A percentile compares a stretch with the other conserved stretches of the same genome.
These are phyloP conservation scores for Etheostoma nigrum DNA, from an alignment of 2,797 vertebrate species.

Conservation along the genomic window DNA sequence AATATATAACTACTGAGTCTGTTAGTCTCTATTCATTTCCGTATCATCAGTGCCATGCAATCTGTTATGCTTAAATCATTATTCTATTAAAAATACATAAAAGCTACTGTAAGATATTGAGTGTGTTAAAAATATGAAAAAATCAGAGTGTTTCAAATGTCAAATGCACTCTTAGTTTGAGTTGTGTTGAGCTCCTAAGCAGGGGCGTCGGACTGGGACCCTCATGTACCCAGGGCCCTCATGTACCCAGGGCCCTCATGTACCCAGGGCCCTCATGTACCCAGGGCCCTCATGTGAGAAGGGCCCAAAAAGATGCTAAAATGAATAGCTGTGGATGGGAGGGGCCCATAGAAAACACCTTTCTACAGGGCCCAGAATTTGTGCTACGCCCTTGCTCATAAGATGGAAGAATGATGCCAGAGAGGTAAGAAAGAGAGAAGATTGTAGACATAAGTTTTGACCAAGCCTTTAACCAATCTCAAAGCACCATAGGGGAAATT, in stretches of 20 bases:
- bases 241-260: no score
- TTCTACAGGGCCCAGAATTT: no score
- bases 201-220: no score
- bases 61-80: background rate
- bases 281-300: no score
- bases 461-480: background rate
- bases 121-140: background rate
- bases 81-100: background rate
- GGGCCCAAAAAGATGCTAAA: no score
- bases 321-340: no score
- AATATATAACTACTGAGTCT: conserved; percentile 5
- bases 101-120: background rate
- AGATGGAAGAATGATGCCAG: background rate
- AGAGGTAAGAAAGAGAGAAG: background rate
- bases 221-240: no score
- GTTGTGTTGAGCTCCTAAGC: background rate
- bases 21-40: background rate
- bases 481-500: background rate
- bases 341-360: no score
- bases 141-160: background rate
- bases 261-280: no score
- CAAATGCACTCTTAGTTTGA: background rate
- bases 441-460: background rate
- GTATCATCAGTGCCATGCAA: background rate
- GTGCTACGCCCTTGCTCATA: background rate